A percentile compares a stretch with the other conserved stretches of the same genome.
phyloP scores from a whole-genome alignment of 2,888 invertebrate species.

The Caenorhabditis sinica region DNA sequence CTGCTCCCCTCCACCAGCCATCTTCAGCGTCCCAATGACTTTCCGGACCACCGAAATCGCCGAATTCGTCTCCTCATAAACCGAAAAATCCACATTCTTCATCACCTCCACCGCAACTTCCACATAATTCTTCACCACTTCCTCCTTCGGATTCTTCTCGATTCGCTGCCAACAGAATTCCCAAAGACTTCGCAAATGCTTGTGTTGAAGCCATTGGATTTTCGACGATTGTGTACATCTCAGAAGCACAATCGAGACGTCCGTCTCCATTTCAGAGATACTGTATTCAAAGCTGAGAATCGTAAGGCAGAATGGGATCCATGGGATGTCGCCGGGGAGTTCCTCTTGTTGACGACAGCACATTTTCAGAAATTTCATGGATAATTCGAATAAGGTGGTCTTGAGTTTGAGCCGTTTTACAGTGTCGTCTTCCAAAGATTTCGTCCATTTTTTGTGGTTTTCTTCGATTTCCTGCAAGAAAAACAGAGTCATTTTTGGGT shows the following conservation, averaged over 20 bases:
- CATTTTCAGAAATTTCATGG: slow-evolving; percentile 22
- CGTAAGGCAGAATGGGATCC: slow-evolving; percentile 27
- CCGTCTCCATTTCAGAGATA: slow-evolving; percentile 20
- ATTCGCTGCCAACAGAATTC: slow-evolving; percentile 37
- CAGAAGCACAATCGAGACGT: slow-evolving; percentile 11
- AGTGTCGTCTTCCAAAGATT: neutral
- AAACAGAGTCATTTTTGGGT: neutral
- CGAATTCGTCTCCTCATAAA: slow-evolving; percentile 4
- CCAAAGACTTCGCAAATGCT: slow-evolving; percentile 28
- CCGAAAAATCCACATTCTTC: slow-evolving; percentile 35
- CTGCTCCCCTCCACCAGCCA: neutral
- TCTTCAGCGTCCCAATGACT: slow-evolving; percentile 7
- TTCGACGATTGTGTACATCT: slow-evolving; percentile 14
- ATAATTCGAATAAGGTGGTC: slow-evolving; percentile 35
- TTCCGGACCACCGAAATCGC: neutral
- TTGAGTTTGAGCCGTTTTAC: neutral
- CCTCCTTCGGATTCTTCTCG: neutral
- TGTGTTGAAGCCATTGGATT: slow-evolving; percentile 44
- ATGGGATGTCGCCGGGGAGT: slow-evolving; percentile 27
- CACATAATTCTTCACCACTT: slow-evolving; percentile 24
- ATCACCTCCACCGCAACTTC: slow-evolving; percentile 37
- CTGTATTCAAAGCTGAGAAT: neutral
- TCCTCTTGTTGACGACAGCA: slow-evolving; percentile 13
- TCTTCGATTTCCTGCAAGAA: slow-evolving; percentile 47
- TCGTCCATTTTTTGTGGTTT: slow-evolving; percentile 29